A percentile compares a stretch with the other conserved stretches of the same genome.
These are phyloP conservation scores for Scolanthus callimorphus DNA, from an alignment of 92 coral and sea anemone genomes.

Conservation along the genomic window DNA sequence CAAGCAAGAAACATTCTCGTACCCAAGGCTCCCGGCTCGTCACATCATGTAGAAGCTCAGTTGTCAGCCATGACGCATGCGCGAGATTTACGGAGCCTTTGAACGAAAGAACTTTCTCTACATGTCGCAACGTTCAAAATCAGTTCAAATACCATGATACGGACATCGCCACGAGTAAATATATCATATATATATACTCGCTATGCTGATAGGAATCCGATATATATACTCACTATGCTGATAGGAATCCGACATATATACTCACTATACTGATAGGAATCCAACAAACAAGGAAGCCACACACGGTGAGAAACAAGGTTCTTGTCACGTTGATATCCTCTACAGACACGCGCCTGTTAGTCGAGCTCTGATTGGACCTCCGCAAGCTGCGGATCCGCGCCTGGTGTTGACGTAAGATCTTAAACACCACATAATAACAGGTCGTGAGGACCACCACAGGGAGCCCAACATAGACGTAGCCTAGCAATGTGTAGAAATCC, in stretches of 20 bases:
- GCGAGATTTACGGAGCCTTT: too few species aligned
- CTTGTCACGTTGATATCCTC: slow-evolving; percentile 66
- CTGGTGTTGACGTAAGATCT: slow-evolving; percentile 49
- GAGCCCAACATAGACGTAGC: slow-evolving; percentile 47
- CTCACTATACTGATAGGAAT: slow-evolving; percentile 46
- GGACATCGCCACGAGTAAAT: too few species aligned
- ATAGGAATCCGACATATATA: background rate
- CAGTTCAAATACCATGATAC: too few species aligned
- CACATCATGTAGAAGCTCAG: too few species aligned
- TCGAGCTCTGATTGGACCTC: slow-evolving; percentile 16
- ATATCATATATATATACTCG: too few species aligned
- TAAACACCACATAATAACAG: slow-evolving; percentile 63
- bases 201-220: too few species aligned
- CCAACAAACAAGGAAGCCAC: slow-evolving; percentile 65
- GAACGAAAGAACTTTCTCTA: too few species aligned
- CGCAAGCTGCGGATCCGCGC: slow-evolving; percentile 27
- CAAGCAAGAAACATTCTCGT: too few species aligned
- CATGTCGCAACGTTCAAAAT: too few species aligned
- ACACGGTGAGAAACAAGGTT: slow-evolving; percentile 61
- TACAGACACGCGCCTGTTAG: slow-evolving; percentile 29
- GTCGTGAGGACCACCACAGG: slow-evolving; percentile 51
- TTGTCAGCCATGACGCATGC: too few species aligned
- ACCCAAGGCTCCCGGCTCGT: too few species aligned
- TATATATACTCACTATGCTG: too few species aligned
- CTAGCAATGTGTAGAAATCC: slow-evolving; percentile 56